Evolutionary conservation across 2,888 invertebrate genomes (phyloP), one percentile per base, ranked within the genome.

Genomic region (Metopia argyrocephala): DNA sequence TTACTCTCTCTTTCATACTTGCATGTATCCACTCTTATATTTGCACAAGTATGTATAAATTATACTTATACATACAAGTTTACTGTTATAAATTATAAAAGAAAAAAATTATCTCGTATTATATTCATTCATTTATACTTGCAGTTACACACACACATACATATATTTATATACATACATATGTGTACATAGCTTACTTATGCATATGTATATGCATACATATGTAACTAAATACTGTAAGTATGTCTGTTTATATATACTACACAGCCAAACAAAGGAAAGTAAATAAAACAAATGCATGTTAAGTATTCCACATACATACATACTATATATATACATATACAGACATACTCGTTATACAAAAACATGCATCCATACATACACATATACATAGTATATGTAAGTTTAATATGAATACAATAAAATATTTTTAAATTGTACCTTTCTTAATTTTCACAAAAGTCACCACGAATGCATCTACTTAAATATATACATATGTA

Each of bases 121-220:
- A 52, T 62, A 65, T 78, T 75, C 75, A 79, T 75, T 75, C 66
- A 70, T 75, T 69, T 61, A 64, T 15, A 70, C 27, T 70, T 54
- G 52, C 62, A 52, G 2, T 31, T 21, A 31, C 20, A 52, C 18
- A 54, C 25, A 31, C 31, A 48, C 3, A 31, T 28, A 28, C 9
- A 4, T 57, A 28, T 64, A 57, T 21, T 12, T 46, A 54, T 28
- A 57, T 27, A 12, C 45, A 25, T 25, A 56, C 4, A 28, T 28
- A 28, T 54, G 23, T 59, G 21, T 31, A 12, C 7, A 45, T 31
- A 5, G 6, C 20, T 3, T 18, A 50, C 28, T n/a, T n/a, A n/a
- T n/a, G n/a, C n/a, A n/a, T n/a, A 12, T 12, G 38, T 38, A 21
- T 28, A 54, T 5, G 50, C 45, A 71, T 64, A 28, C 12, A 46